Evolutionary conservation across 2,888 invertebrate species (phyloP).

Genomic region (Nineta flava): DNA sequence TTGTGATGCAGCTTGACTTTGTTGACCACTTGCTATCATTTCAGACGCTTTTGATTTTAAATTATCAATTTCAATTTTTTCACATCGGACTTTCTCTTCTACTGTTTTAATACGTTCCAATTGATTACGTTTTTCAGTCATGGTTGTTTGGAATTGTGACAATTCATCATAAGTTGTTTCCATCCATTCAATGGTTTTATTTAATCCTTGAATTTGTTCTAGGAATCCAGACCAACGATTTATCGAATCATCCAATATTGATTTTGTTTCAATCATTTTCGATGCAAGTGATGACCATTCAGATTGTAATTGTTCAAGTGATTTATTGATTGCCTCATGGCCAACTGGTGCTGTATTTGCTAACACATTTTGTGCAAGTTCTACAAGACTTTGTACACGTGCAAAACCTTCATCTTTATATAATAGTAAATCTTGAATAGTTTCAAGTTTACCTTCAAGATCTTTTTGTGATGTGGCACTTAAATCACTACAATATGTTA

Average conservation of each 20-base stretch:
- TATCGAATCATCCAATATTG: conserved; percentile 72
- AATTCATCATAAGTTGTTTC: conserved; percentile 59
- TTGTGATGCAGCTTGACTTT: conserved; percentile 65
- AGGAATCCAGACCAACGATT: conserved; percentile 83
- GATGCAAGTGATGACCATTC: conserved; percentile 79
- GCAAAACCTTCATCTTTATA: conserved; percentile 86
- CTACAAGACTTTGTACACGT: conserved; percentile 76
- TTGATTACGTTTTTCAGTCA: conserved; percentile 74
- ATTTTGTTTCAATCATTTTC: conserved; percentile 81
- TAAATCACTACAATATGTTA: conserved; percentile 75
- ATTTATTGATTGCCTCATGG: conserved; percentile 72
- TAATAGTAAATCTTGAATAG: conserved; percentile 72
- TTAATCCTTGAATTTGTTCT: conserved; percentile 72
- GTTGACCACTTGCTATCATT: conserved; percentile 73
- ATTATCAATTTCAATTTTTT: conserved; percentile 77
- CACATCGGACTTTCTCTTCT: conserved; percentile 77
- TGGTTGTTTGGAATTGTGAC: conserved; percentile 57
- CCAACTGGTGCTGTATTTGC: conserved; percentile 83
- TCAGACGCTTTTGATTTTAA: conserved; percentile 71
- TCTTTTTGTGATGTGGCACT: conserved; percentile 72
- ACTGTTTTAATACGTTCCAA: conserved; percentile 70
- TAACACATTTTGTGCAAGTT: conserved; percentile 76
- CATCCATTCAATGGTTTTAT: conserved; percentile 66
- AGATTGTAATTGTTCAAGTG: conserved; percentile 68
- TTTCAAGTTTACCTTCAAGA: conserved; percentile 67